Evolutionary conservation across 2,888 invertebrate species (phyloP), one percentile per base, ranked within the genome.

Genomic region (Mimas tiliae): DNA sequence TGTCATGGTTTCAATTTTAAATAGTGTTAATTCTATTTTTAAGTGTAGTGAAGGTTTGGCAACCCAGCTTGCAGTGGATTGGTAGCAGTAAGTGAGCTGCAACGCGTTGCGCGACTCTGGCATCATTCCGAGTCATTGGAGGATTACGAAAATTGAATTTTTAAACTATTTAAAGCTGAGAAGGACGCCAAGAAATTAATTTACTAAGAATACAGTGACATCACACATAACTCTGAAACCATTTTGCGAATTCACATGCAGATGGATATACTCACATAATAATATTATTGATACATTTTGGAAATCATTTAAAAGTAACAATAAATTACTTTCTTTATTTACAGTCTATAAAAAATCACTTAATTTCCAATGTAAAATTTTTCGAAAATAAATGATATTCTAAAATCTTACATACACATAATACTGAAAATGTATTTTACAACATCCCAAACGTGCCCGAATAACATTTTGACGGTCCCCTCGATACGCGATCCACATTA

Each of bases 271-370:
- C 86, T 82, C 84, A 78, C 79, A 82, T 79, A 79, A 79, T 71
- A 72, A 82, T 82, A 86, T 85, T 81, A 80, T 83, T 88, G 86
- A 90, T 89, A 88, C 81, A 84, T 88, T 88, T 89, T 88, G 87
- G 89, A 88, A 90, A 92, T 88, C 85, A 87, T 90, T 89, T 87
- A 86, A 88, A 88, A 91, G 90, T 91, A 92, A 92, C 89, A 91
- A 92, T 90, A 92, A 91, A 91, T 91, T 91, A 92, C 89, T 84
- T 84, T 58, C 83, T 78, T 79, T 74, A 85, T 82, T 87, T 90
- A 92, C 84, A 90, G 85, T 88, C 90, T 91, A 90, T 87, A 87
- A 87, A 87, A 87, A 86, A 89, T 90, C 88, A 89, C 88, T 84
- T 83, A 87, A 88, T 86, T 85, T 87, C 84, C 81, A 86, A 83